Evolutionary conservation across 2,888 invertebrate genomes (phyloP), one percentile per base, ranked within the genome.

Genomic region (Ophion ventricosus): DNA sequence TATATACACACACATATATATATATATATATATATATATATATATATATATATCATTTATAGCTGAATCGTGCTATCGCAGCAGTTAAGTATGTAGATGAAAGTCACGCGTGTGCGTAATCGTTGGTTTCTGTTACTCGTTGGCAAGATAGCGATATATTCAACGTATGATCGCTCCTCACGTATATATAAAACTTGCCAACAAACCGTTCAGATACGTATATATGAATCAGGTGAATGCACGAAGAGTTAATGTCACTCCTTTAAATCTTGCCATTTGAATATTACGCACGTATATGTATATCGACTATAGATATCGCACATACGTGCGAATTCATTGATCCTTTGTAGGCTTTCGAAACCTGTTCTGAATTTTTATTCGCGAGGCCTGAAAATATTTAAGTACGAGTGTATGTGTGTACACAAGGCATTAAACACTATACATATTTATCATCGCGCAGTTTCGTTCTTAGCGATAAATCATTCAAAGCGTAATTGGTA

Each of bases 241-340:
- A 49, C 76, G 43, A 72, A 20, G 59, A 43, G 56, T 76, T 82
- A 76, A 77, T 77, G 72, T 77, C 77, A n/a, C 57, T 23, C 10
- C 43, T 81, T 81, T 56, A 43, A 76, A 81, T 82, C 76, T 82
- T 82, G 49, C 82, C 70, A 59, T 77, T 82, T 72, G 72, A 77
- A 82, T 77, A 82, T 77, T 59, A 77, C 77, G 64, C 77, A 76
- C 66, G 72, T 72, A 59, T 59, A 25, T 72, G 72, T 29, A 59
- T 77, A 59, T 77, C 23, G n/a, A 14, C 35, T 17, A 57, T 43
- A 72, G 17, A 56, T 40, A 49, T 56, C 3, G 56, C 29, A 72
- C 29, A 72, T 61, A 63, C 63, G 76, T 72, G 63, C 72, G 11
- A 72, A 77, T 82, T 72, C 82, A 82, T 82, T 77, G 82, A 82